Conservation (phyloP, 2,888 invertebrate genomes). For the Atrina japonica region DNA sequence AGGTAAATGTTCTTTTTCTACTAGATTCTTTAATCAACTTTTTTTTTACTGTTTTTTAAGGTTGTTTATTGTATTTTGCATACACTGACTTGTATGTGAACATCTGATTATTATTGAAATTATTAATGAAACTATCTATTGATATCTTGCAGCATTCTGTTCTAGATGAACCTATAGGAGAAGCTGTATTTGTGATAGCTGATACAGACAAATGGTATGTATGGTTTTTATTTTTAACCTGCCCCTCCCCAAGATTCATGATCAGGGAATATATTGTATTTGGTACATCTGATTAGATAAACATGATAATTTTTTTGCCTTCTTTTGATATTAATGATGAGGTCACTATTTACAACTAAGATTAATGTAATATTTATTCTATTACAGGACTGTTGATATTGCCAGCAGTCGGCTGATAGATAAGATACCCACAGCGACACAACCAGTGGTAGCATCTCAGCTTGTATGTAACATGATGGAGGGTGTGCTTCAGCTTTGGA, state of each 20-base stretch:
- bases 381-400: constrained; percentile 71
- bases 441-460: constrained; percentile 83
- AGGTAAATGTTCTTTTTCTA: constrained; percentile 62
- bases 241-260: too few relatives aligned
- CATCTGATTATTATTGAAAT: background rate
- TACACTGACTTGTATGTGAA: too few relatives aligned
- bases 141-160: constrained; percentile 76
- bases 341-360: background rate
- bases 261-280: background rate
- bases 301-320: too few relatives aligned
- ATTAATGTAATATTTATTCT: background rate
- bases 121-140: background rate
- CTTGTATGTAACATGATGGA: constrained; percentile 92
- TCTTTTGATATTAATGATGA: too few relatives aligned
- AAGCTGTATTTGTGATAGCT: constrained; percentile 91
- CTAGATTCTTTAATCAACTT: background rate
- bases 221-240: too few relatives aligned
- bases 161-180: constrained; percentile 86
- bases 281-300: background rate
- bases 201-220: constrained; percentile 90
- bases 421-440: constrained; percentile 53
- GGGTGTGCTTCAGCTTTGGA: constrained; percentile 89
- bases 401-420: constrained; percentile 72
- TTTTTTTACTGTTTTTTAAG: too few relatives aligned
- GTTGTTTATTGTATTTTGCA: too few relatives aligned